These are phyloP conservation scores for Oncorhynchus clarkii DNA, from an alignment of 2,113 vertebrate species.

Conservation along the genomic window DNA sequence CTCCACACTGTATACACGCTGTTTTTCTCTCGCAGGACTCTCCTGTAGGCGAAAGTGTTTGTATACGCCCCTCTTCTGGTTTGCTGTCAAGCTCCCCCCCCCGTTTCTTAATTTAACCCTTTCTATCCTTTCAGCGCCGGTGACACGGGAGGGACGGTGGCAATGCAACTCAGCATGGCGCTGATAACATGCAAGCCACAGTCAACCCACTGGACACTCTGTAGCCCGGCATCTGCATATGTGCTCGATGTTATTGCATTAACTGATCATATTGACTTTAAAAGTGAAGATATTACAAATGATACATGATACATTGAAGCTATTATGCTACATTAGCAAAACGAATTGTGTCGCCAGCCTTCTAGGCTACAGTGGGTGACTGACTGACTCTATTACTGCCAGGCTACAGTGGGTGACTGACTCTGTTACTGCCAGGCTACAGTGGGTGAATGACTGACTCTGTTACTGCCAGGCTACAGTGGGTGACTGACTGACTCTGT, in stretches of 20 bases:
- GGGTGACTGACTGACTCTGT: too few relatives aligned
- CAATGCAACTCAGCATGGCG: background rate
- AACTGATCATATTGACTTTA: background rate
- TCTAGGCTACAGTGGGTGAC: too few relatives aligned
- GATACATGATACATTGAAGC: background rate
- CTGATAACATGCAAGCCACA: background rate
- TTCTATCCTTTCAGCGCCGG: constrained; percentile 36
- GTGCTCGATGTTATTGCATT: background rate
- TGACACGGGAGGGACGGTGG: background rate
- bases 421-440: too few relatives aligned
- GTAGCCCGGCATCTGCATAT: too few relatives aligned
- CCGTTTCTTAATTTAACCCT: constrained; percentile 59
- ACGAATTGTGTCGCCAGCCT: background rate
- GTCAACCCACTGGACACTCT: too few relatives aligned
- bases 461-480: too few relatives aligned
- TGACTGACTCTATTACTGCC: too few relatives aligned
- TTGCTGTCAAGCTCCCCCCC: constrained; percentile 36
- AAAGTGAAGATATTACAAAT: background rate
- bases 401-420: too few relatives aligned
- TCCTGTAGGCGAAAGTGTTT: constrained; percentile 54
- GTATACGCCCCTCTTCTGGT: constrained; percentile 69
- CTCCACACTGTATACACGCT: constrained; percentile 44
- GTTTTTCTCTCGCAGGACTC: constrained; percentile 51
- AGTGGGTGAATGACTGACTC: too few relatives aligned
- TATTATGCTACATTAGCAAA: background rate